These are phyloP conservation scores for Heliconius cydno DNA, from an alignment of 2,888 invertebrate species.

Conservation along the genomic window DNA sequence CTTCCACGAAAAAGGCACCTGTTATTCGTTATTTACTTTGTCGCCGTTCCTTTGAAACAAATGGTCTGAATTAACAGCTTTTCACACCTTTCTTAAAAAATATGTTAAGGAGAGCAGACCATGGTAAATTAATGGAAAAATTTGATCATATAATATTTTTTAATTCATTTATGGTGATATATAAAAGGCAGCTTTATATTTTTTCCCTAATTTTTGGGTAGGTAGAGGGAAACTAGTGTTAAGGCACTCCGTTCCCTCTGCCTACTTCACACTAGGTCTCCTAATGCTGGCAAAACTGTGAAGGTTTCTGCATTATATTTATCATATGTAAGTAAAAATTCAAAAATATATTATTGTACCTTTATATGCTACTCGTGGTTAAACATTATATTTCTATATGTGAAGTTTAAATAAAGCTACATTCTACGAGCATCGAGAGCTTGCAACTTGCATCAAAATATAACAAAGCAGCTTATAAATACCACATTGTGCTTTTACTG, in stretches of 20 bases:
- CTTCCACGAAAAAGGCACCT: constrained; percentile 2
- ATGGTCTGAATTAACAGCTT: neutral
- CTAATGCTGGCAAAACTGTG: too few species aligned
- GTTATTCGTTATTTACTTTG: constrained; percentile 14
- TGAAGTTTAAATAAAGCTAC: neutral
- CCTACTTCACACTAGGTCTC: too few species aligned
- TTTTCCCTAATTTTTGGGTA: too few species aligned
- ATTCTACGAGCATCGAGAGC: neutral
- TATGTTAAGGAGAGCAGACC: neutral
- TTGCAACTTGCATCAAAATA: constrained; percentile 2
- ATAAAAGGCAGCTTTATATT: too few species aligned
- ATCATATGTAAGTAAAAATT: too few species aligned
- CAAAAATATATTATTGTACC: too few species aligned
- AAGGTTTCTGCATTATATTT: too few species aligned
- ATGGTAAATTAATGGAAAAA: neutral
- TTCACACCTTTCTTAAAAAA: neutral
- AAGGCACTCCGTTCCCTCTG: too few species aligned
- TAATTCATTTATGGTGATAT: neutral
- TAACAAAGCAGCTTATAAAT: neutral
- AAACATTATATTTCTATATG: neutral
- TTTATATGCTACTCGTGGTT: neutral
- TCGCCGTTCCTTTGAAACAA: neutral
- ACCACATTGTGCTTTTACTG: neutral
- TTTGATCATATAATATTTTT: neutral
- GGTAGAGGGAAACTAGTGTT: too few species aligned